A percentile compares a stretch with the other conserved stretches of the same genome.
phyloP scores from a whole-genome alignment of 1,140 invertebrate species.

The Ctenoplectra terminalis region DNA sequence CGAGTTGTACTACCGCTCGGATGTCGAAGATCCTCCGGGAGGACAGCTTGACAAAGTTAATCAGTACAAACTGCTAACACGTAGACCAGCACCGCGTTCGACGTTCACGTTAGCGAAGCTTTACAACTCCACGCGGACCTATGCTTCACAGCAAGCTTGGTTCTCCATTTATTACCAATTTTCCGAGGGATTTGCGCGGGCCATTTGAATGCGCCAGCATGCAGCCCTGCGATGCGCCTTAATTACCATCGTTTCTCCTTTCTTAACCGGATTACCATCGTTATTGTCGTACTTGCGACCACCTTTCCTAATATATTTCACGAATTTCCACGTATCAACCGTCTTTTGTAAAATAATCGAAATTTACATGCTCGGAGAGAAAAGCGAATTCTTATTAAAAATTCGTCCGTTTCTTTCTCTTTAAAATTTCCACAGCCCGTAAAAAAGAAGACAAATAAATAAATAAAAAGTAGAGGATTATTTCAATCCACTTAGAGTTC shows the following conservation, averaged over 20 bases:
- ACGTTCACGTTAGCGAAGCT: constrained; percentile 2
- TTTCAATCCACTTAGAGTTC: neutral
- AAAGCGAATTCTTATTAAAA: neutral
- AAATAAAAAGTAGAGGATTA: neutral
- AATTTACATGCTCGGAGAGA: neutral
- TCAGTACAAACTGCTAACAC: neutral
- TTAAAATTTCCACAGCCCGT: neutral
- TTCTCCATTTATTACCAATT: constrained; percentile 44
- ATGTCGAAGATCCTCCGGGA: neutral
- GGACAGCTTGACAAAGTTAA: constrained; percentile 31
- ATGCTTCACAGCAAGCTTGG: neutral
- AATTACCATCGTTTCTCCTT: constrained; percentile 21
- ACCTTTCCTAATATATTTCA: neutral
- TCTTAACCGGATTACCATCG: neutral
- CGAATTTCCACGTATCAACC: neutral
- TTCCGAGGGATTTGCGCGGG: constrained; percentile 30
- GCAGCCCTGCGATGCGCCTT: neutral
- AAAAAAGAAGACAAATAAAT: neutral
- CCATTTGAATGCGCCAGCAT: constrained; percentile 14
- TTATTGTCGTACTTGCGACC: neutral
- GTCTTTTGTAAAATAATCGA: neutral
- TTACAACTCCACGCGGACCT: constrained; percentile 13
- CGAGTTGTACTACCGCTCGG: neutral
- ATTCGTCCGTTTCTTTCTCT: too few relatives aligned
- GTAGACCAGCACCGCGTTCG: neutral